Base-by-base conservation (phyloP, 2,113 vertebrate genomes). In the Calidris pygmaea region DNA sequence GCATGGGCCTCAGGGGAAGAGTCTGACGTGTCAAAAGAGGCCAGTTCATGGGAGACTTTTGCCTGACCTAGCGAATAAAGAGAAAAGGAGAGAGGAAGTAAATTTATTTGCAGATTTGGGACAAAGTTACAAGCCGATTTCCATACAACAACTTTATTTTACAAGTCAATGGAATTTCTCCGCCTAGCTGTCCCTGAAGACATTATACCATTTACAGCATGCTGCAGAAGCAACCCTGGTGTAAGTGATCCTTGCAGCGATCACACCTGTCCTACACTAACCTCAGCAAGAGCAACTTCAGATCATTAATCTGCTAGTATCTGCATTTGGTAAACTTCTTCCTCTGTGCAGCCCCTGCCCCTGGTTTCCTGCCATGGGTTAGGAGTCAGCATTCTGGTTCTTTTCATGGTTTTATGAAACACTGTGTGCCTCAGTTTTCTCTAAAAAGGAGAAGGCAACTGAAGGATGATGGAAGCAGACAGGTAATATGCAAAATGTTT, bases 1-100 rank as follows among this genome's bases (percentile, higher is more conserved):
- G 98, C 97, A 78, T 98, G 98, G 71, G 98, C 98, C 48, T 98
- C 98, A 26, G 96, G 96, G 41, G 96, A 41, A 24, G 90, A 82
- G 26, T 96, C 92, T 12, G 95, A 82, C 10, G 5, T 22, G 3
- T 58, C 43, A 65, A 52, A 81, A 24, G 89, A 89, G 18, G 80
- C 23, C 12, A 58, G 62, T 32, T 98, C 97, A 2, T 19, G 55
- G 34, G 76, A 7, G 7, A 79, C 79, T 16, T 94, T 97, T 53
- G 24, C 70, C 92, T 96, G 96, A 65, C 89, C 97, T 98, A 77
- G 50, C 85, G 35, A 71, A 39, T 14, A 19, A 94, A 70, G 87
- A 35, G 24, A 56, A 79, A 50, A 8, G 52, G 26, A 74, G 12
- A 66, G 12, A 53, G 45, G 29, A 83, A 79, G 12, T n/a, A n/a